Evolutionary conservation across 2,888 invertebrate species (phyloP), one percentile per base, ranked within the genome.

Genomic region (Drosophila rubida): DNA sequence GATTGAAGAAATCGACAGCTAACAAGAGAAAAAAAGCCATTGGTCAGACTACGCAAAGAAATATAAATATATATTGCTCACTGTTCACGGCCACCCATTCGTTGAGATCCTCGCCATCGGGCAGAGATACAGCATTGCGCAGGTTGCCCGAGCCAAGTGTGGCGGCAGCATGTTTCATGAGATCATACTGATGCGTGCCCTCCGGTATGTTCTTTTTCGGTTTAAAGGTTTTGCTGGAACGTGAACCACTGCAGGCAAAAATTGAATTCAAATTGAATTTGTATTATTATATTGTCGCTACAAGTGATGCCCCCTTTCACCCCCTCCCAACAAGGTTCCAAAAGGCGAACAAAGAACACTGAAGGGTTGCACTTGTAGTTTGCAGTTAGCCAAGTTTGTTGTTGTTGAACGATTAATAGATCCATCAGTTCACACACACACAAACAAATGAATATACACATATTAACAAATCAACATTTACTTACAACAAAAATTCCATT

Each of bases 41-140:
- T 1, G 48, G 7, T 32, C 45, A 22, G 11, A 11, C 14, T 32
- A 5, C n/a, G 5, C n/a, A n/a, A 5, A n/a, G 3, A 32, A 5
- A n/a, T 32, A 1, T 32, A n/a, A 41, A n/a, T n/a, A n/a, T n/a
- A 19, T 41, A 32, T 4, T 13, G 94, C 97, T 95, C 92, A 98
- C 99, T 99, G 92, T 99, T 99, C 45, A 99, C 99, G 58, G 99
- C 99, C 41, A 99, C 98, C 99, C 99, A 99, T 94, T 99, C 99
- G 91, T 99, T 99, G 75, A 98, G 94, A 93, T 99, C 99, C 93
- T 99, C 99, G 35, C 99, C 99, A 92, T 99, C 99, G 0, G 99
- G 99, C 81, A 99, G 93, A 94, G 97, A 96, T 58, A 99, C 99
- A 44, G 99, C 99, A 71, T 98, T 94, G 70, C 99, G 94, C 77